Percentiles rank a stretch among this genome's conserved stretches.
Conservation (phyloP, 2,797 vertebrate genomes). For the Lutjanus campechanus region DNA sequence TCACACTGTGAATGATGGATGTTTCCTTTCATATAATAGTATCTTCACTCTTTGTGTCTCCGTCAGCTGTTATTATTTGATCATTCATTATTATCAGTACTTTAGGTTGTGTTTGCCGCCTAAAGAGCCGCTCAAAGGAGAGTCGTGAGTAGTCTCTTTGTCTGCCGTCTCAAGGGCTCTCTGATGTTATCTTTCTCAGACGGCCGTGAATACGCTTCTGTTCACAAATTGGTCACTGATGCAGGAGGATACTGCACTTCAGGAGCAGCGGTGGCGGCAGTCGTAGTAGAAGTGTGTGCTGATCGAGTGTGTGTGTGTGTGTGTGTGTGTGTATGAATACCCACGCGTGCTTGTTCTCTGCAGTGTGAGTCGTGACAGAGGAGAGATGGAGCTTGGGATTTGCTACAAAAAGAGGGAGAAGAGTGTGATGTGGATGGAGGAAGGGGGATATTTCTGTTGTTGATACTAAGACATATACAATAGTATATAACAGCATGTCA, state of each 20-base stretch:
- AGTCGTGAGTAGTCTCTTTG: slow-evolving; percentile 41
- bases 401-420: slow-evolving; percentile 5
- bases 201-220: slow-evolving; percentile 46
- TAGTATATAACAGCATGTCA: slow-evolving; percentile 11
- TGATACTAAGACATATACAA: neutral
- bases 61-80: neutral
- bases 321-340: slow-evolving; percentile 27
- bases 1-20: slow-evolving; percentile 20
- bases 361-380: slow-evolving; percentile 72
- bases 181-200: slow-evolving; percentile 61
- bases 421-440: slow-evolving; percentile 1
- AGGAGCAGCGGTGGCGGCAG: slow-evolving; percentile 29
- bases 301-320: slow-evolving; percentile 9
- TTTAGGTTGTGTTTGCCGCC: slow-evolving; percentile 36
- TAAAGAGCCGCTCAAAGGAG: slow-evolving; percentile 42
- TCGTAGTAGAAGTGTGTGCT: slow-evolving; percentile 25
- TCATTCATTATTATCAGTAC: slow-evolving; percentile 38
- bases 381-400: slow-evolving; percentile 33
- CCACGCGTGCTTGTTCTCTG: slow-evolving; percentile 50
- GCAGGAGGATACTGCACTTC: slow-evolving; percentile 46
- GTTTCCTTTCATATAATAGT: neutral
- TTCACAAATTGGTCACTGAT: slow-evolving; percentile 55
- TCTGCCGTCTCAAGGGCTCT: slow-evolving; percentile 54
- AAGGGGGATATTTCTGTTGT: slow-evolving; percentile 20
- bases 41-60: neutral